Percentiles rank a stretch among this genome's conserved stretches.
phyloP scores from a whole-genome alignment of 2,888 invertebrate genomes.

The Willowsia nigromaculata region DNA sequence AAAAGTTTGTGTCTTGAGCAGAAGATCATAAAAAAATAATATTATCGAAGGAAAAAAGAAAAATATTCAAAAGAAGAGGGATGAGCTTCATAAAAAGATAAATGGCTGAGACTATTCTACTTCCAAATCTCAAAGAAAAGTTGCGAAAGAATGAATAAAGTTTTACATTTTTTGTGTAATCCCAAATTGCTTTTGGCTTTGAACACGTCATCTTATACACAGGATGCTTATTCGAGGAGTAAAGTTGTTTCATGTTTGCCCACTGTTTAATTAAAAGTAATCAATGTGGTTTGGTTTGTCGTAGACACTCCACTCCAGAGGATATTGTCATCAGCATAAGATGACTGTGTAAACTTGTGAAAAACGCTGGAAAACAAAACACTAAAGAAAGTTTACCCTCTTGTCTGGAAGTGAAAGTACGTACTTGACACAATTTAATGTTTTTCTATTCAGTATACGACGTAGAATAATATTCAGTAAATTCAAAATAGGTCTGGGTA shows the following conservation, averaged over 20 bases:
- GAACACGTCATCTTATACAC: not conserved
- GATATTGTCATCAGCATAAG: not conserved
- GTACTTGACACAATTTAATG: not conserved
- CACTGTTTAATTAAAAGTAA: slow-evolving; percentile 60
- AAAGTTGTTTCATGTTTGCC: slow-evolving; percentile 27
- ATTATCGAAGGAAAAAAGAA: not conserved
- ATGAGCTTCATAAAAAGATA: not conserved
- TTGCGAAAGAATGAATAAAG: not conserved
- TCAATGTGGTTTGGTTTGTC: not conserved
- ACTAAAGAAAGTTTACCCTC: not conserved
- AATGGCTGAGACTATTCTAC: not conserved
- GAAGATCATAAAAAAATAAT: slow-evolving; percentile 6
- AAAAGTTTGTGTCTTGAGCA: slow-evolving; percentile 19
- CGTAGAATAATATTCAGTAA: not conserved
- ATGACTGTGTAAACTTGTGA: not conserved
- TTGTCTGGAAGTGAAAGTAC: not conserved
- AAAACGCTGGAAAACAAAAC: not conserved
- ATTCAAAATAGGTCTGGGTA: not conserved
- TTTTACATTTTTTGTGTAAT: slow-evolving; percentile 62
- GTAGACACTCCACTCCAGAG: no score
- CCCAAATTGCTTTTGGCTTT: slow-evolving; percentile 54
- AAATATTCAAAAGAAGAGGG: not conserved
- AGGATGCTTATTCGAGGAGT: not conserved
- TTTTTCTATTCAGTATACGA: not conserved
- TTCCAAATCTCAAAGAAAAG: not conserved